phyloP scores from a whole-genome alignment of 2,888 invertebrate species.

The Dascillus cervinus region DNA sequence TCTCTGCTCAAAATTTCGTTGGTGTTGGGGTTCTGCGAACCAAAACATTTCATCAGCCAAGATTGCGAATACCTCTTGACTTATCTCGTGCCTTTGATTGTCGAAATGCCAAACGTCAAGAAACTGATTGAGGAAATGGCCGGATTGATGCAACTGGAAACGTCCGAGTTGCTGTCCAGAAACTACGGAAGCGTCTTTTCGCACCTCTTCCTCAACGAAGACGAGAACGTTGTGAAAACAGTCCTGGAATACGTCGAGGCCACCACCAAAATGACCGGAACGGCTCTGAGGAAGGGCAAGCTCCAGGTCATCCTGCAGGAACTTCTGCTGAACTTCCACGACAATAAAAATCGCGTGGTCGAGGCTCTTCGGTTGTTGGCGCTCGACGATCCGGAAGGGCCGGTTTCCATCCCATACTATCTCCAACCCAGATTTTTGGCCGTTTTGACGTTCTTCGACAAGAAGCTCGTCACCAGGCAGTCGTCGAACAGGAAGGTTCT shows the following conservation, averaged over 20 bases:
- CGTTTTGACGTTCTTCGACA: constrained; percentile 68
- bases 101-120: constrained; percentile 49
- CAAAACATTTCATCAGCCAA: constrained; percentile 60
- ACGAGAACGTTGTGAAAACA: constrained; percentile 48
- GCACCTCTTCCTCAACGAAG: constrained; percentile 58
- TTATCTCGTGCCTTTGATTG: constrained; percentile 52
- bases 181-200: constrained; percentile 66
- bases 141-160: constrained; percentile 48
- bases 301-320: constrained; percentile 58
- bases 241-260: constrained; percentile 57
- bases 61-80: constrained; percentile 63
- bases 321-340: constrained; percentile 56
- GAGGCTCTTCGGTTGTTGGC: constrained; percentile 52
- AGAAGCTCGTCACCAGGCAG: constrained; percentile 58
- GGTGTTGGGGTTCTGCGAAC: constrained; percentile 61
- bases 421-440: constrained; percentile 68
- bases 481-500: constrained; percentile 63
- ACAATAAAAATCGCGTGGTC: constrained; percentile 53
- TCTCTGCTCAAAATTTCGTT: constrained; percentile 55
- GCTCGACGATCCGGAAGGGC: constrained; percentile 47
- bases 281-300: constrained; percentile 56
- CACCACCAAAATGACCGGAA: constrained; percentile 49
- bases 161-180: constrained; percentile 53
- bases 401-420: constrained; percentile 55
- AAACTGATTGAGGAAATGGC: constrained; percentile 59